Base-by-base conservation (phyloP, 2,113 vertebrate species). In the Litocranius walleri region DNA sequence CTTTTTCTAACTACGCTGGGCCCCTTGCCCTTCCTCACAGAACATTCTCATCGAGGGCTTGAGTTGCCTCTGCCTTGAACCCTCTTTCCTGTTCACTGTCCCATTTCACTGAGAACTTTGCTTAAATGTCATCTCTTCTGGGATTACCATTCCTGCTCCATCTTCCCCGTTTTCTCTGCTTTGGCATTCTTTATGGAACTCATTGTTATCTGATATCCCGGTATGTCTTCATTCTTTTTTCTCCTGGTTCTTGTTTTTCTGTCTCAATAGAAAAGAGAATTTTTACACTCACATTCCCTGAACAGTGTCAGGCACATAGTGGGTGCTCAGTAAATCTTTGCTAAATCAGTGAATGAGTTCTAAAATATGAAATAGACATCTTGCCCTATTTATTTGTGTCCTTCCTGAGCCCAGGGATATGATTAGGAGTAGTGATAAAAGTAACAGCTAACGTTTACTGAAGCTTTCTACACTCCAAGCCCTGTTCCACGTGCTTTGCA, bases 171-270 rank as follows among this genome's bases (percentile, higher is more conserved):
- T 50, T 1, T 2, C 1, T 12, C 56, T 78, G 23, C 78, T 86
- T 83, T 97, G 25, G 71, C 83, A 67, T 94, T 90, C 29, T 80
- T 92, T 64, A 43, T 50, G 21, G 3, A 36, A 45, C 13, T 85
- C 56, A 50, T 71, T 59, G n/a, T 86, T 52, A 40, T 25, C 45
- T 74, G 45, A 59, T 30, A 50, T 83, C 36, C 10, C 13, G 2
- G 16, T 81, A 45, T 52, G 25, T 33, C 23, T 77, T 84, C 9
- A 85, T 77, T 27, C 57, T 17, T 71, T 88, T 95, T 91, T 84
- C 45, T 57, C 36, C 3, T 13, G 7, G n/a, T 88, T 43, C 29
- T 61, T 90, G 17, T 94, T 96, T 91, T 54, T 59, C 27, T 74
- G 8, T 95, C 45, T 45, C 45, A 45, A 45, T 45, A 45, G 45